A percentile compares a stretch with the other conserved stretches of the same genome.
These are phyloP conservation scores for Xerus inauris DNA, from an alignment of 2,113 vertebrate genomes.

Conservation along the genomic window DNA sequence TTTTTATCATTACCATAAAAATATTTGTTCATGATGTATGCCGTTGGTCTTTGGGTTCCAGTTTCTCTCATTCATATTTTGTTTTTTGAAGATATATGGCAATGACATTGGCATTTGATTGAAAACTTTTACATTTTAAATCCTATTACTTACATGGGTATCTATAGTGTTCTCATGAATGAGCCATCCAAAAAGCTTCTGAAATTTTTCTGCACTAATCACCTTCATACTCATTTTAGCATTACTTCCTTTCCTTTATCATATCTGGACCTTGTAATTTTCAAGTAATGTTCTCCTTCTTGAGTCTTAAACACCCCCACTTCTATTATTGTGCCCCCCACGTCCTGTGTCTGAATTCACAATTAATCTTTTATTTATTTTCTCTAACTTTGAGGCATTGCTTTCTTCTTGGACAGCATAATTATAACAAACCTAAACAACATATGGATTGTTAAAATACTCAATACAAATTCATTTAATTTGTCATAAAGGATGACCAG, in stretches of 20 bases:
- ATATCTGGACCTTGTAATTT: not conserved
- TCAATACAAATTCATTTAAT: not conserved
- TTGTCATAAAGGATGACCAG: not conserved
- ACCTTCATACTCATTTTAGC: not conserved
- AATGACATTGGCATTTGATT: not conserved
- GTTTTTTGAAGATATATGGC: not conserved
- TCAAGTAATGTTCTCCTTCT: not conserved
- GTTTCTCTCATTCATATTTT: not conserved
- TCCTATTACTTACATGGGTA: not conserved
- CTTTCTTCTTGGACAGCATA: not conserved
- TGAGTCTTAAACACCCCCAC: not conserved
- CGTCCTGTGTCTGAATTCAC: not conserved
- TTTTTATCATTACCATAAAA: not conserved
- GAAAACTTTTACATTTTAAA: not conserved
- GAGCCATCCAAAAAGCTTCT: not conserved
- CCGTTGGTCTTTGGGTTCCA: not conserved
- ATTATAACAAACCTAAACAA: not conserved
- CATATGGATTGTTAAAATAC: not conserved
- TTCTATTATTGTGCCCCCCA: not conserved
- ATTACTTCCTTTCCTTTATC: not conserved
- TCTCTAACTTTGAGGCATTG: too few relatives aligned
- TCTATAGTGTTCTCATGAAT: not conserved
- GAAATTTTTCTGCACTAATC: not conserved
- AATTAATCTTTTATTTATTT: not conserved
- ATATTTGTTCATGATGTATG: not conserved